Base-by-base conservation (phyloP, 1,140 invertebrate species). In the Drosophila punjabiensis region DNA sequence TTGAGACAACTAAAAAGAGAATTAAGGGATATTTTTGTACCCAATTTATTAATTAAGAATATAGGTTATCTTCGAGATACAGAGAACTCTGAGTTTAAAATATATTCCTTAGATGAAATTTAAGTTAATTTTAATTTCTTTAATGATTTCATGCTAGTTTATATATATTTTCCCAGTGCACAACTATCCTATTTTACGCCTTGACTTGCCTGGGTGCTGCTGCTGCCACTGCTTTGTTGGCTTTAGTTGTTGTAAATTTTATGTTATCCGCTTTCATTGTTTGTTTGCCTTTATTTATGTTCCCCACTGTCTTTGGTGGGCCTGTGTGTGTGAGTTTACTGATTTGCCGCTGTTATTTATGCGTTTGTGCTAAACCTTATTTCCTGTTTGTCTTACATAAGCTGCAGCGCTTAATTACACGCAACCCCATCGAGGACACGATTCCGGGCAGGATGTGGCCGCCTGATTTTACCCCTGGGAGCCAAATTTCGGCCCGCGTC, bases 381-480 rank as follows among this genome's bases (percentile, higher is more conserved):
- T 85, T 88, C 85, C 86, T 88, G 85, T 85, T 88, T 88, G 85
- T 81, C 85, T 88, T 88, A 85, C 81, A 89, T 85, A 85, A 88
- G 86, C 85, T 90, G 81, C 86, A 89, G 75, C 81, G 79, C 86
- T 88, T 88, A 88, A 88, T 88, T 88, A 90, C 85, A 85, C 86
- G 79, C 85, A 88, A 61, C 66, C 52, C 59, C 45, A 78, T 56
- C 75, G 59, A 78, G 59, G 56, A 63, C 52, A 63, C 61, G 64
- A 64, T 56, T 62, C 52, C 65, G 53, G 53, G 28, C 43, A 61
- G 65, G 75, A 76, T 64, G 64, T 68, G 63, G 63, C 41, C 18
- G 55, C 20, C 41, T 76, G 70, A 64, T 74, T 66, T 60, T 59
- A 64, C 73, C 62, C 59, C 35, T 60, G 53, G 70, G 55, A 61